Base-by-base conservation (phyloP, 2,113 vertebrate genomes). In the Dicerorhinus sumatrensis region DNA sequence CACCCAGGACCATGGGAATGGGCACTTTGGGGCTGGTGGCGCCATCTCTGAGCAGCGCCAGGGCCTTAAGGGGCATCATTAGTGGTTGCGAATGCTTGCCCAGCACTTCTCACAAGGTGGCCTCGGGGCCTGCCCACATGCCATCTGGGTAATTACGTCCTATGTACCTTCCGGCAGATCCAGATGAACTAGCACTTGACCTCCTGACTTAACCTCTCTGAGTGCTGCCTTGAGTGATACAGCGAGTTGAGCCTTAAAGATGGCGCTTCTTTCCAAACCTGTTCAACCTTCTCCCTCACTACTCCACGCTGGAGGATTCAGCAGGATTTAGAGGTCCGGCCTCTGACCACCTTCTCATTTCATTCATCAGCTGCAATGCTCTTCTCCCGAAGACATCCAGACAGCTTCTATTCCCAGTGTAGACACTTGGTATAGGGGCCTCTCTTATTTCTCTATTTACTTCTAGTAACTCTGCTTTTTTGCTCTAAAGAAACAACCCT, bases 11-110 rank as follows among this genome's bases (percentile, higher is more conserved):
- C 86, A 58, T 95, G 97, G 92, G 94, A 97, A 96, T 20, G 20
- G 77, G 75, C 48, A 60, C 39, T 89, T 72, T 0, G 10, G 42
- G 46, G 79, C 60, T 70, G 76, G 73, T 56, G 90, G 94, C 31
- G 21, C 94, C 95, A 62, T 96, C 97, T 81, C 97, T 42, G 75
- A 92, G 75, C 48, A 92, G 94, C 42, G 89, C 33, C 36, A 39
- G 33, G 87, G 75, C 87, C 54, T 60, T 67, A 14, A 90, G 87
- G 70, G 89, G 81, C 96, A 96, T 97, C 94, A 96, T 97, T 98
- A 97, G 97, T 98, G 97, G 96, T 96, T 96, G 85, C 17, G 0
- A 93, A 69, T 90, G 86, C 92, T 92, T 94, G 82, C 89, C 95
- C 62, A 92, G 96, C 95, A 91, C 80, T 96, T 89, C 72, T 96